Conservation (phyloP, 2,797 vertebrate species). For the Paguma larvata region DNA sequence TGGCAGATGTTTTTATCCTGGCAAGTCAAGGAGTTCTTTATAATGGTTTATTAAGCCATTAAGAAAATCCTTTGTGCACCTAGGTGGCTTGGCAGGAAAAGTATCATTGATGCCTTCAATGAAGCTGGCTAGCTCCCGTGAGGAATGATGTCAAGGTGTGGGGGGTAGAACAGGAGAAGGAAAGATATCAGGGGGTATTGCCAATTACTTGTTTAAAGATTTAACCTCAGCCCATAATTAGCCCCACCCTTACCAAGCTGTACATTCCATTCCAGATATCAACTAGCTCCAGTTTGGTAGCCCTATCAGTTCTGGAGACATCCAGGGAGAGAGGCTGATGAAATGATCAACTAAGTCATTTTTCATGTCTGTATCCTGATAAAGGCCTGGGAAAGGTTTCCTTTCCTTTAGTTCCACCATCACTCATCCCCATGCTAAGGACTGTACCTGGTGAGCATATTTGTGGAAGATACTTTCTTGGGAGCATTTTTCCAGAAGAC, state of each 20-base stretch:
- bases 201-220: slow-evolving; percentile 83
- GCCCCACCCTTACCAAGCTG: slow-evolving; percentile 45
- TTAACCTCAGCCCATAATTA: slow-evolving; percentile 5
- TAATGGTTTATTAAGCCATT: slow-evolving; percentile 89
- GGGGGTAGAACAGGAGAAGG: slow-evolving; percentile 66
- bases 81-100: slow-evolving; percentile 84
- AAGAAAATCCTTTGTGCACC: slow-evolving; percentile 85
- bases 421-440: background rate
- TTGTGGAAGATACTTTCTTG: slow-evolving; percentile 84
- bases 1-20: slow-evolving; percentile 84
- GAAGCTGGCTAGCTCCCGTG: slow-evolving; percentile 66
- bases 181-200: slow-evolving; percentile 76
- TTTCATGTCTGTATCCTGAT: slow-evolving; percentile 62
- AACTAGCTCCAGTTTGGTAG: slow-evolving; percentile 57
- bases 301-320: slow-evolving; percentile 72
- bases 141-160: slow-evolving; percentile 53
- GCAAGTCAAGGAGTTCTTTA: slow-evolving; percentile 86
- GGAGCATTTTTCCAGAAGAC: slow-evolving; percentile 68
- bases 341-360: background rate
- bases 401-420: background rate
- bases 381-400: slow-evolving; percentile 22
- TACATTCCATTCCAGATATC: slow-evolving; percentile 49
- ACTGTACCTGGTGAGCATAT: slow-evolving; percentile 86
- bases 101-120: slow-evolving; percentile 77
- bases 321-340: slow-evolving; percentile 50